Evolutionary conservation across 2,888 invertebrate genomes (phyloP), one percentile per base, ranked within the genome.

Genomic region (Horisme vitalbata): DNA sequence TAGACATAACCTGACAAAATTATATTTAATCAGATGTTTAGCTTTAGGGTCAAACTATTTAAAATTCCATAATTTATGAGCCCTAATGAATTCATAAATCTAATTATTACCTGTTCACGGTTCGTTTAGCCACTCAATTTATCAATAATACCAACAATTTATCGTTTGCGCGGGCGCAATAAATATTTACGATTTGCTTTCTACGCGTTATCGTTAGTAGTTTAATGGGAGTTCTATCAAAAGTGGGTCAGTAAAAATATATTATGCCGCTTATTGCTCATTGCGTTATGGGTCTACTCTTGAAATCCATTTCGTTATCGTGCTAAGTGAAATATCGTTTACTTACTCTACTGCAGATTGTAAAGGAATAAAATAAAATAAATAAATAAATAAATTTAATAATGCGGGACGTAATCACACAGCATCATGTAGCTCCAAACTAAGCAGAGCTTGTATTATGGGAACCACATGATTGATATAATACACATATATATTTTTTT

Each of bases 161-260:
- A 57, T 55, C 32, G 51, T 36, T 43, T 44, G 54, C 52, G 51
- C 44, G 43, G 36, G 47, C 26, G 48, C 43, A 49, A 57, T 70
- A 62, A 69, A 64, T 63, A 60, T 63, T 66, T 61, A 68, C 59
- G 57, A 60, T 46, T 35, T 45, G 51, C 54, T 67, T 61, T 57
- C 52, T 52, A 49, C 35, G 39, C 55, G 61, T 72, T 72, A 73
- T 74, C 69, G 63, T 32, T 34, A 30, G 36, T 35, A 41, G 38
- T 52, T 52, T 68, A 63, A 68, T 56, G 58, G 57, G 31, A 55
- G 52, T 45, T 55, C 49, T 69, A 75, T 65, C 63, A 71, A 59
- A 77, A 73, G 53, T 70, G 59, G 75, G 72, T 49, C 74, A 68
- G 67, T 59, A 68, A 68, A 74, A 67, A 68, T 71, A 65, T 67